Percentiles rank a stretch among this genome's conserved stretches.
Evolutionary conservation across 92 coral and sea anemone genomes (phyloP).

Genomic region (Plumapathes pennacea): DNA sequence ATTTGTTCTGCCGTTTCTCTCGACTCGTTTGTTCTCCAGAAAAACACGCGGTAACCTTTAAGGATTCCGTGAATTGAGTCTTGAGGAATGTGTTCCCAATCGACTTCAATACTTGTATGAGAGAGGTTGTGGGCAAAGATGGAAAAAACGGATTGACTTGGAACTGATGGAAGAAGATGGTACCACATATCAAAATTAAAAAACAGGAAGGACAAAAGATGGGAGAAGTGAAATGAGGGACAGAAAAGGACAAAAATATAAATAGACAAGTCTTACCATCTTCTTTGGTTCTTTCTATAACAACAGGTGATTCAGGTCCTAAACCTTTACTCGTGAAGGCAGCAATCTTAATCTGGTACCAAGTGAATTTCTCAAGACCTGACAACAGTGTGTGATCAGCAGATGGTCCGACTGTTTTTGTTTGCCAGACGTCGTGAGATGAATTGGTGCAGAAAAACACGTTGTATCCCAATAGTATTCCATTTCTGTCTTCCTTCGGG

Average conservation of each 20-base stretch:
- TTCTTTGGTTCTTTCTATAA: constrained; percentile 62
- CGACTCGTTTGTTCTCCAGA: constrained; percentile 50
- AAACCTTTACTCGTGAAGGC: constrained; percentile 86
- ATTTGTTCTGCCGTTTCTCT: constrained; percentile 27
- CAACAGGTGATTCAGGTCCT: constrained; percentile 68
- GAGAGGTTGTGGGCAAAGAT: constrained; percentile 62
- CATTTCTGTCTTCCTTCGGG: constrained; percentile 54
- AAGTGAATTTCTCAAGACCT: constrained; percentile 60
- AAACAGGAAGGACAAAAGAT: too few relatives aligned
- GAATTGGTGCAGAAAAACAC: constrained; percentile 46
- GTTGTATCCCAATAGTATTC: constrained; percentile 56
- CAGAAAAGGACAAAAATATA: too few relatives aligned
- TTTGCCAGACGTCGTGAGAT: constrained; percentile 1
- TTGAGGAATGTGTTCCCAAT: constrained; percentile 68
- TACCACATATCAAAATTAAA: not conserved
- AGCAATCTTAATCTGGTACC: constrained; percentile 69
- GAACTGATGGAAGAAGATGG: constrained; percentile 44
- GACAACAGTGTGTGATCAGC: constrained; percentile 37
- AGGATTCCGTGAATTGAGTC: constrained; percentile 76
- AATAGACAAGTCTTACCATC: constrained; percentile 63
- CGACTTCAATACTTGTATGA: constrained; percentile 69
- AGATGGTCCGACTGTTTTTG: constrained; percentile 41
- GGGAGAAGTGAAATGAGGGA: not conserved
- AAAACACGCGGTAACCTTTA: constrained; percentile 75
- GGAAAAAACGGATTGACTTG: constrained; percentile 62